Percentiles rank a stretch among this genome's conserved stretches.
Evolutionary conservation across 2,797 vertebrate genomes (phyloP).

Genomic region (Parauchenoglanis ngamensis): DNA sequence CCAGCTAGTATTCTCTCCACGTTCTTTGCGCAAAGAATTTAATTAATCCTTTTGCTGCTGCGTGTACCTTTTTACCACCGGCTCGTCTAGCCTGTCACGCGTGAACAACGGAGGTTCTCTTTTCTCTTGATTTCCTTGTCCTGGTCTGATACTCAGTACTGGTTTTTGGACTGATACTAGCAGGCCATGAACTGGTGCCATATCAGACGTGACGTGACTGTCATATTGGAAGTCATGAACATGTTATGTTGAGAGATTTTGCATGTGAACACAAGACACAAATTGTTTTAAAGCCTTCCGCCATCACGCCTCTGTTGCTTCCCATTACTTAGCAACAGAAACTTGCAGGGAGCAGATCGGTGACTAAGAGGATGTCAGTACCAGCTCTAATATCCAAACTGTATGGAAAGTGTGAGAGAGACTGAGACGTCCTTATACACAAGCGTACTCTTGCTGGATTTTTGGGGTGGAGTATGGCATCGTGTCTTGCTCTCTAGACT

Average conservation of each 20-base stretch:
- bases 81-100: neutral
- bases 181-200: neutral
- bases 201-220: neutral
- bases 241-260: neutral
- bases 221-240: neutral
- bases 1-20: neutral
- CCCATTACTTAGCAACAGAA: slow-evolving; percentile 12
- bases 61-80: neutral
- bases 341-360: neutral
- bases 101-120: neutral
- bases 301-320: neutral
- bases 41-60: neutral
- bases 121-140: neutral
- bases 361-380: slow-evolving; percentile 9
- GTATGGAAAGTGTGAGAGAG: neutral
- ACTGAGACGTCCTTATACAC: neutral
- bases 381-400: neutral
- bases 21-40: neutral
- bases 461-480: neutral
- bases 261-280: neutral
- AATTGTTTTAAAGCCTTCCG: neutral
- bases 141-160: neutral
- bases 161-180: neutral
- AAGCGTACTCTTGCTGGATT: neutral
- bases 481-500: slow-evolving; percentile 3